phyloP scores from a whole-genome alignment of 2,797 vertebrate species.

The Streptopelia turtur region DNA sequence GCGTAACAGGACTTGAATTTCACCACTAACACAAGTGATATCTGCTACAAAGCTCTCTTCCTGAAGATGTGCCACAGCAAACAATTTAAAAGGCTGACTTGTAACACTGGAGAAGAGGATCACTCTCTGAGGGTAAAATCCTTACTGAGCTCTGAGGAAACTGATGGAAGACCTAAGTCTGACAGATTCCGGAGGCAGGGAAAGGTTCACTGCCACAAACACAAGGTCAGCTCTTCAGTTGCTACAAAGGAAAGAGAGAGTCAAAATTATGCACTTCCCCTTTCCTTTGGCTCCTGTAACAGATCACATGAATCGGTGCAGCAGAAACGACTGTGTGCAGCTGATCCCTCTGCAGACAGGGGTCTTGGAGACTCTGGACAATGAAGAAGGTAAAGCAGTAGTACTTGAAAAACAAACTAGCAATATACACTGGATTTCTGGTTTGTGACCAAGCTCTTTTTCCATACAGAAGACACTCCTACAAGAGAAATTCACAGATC shows the following conservation, averaged over 20 bases:
- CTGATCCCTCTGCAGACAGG: not conserved
- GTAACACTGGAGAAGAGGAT: not conserved
- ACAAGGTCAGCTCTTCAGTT: not conserved
- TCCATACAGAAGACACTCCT: not conserved
- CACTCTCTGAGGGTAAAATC: not conserved
- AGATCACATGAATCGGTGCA: not conserved
- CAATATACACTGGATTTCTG: not conserved
- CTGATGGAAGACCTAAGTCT: not conserved
- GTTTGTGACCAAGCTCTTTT: not conserved
- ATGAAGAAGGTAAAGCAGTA: not conserved
- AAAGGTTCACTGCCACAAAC: not conserved
- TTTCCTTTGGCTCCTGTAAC: not conserved
- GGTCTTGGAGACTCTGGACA: not conserved
- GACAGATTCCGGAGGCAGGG: not conserved
- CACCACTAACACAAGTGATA: not conserved
- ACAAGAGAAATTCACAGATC: not conserved
- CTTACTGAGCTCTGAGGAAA: not conserved
- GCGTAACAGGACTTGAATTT: not conserved
- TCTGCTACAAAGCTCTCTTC: not conserved
- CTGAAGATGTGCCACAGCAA: not conserved
- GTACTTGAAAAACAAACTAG: not conserved
- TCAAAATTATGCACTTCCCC: not conserved
- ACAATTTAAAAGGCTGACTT: not conserved
- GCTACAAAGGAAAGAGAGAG: not conserved
- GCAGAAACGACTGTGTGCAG: not conserved